Conservation (phyloP, 1,140 invertebrate genomes). For the Nilaparvata lugens region DNA sequence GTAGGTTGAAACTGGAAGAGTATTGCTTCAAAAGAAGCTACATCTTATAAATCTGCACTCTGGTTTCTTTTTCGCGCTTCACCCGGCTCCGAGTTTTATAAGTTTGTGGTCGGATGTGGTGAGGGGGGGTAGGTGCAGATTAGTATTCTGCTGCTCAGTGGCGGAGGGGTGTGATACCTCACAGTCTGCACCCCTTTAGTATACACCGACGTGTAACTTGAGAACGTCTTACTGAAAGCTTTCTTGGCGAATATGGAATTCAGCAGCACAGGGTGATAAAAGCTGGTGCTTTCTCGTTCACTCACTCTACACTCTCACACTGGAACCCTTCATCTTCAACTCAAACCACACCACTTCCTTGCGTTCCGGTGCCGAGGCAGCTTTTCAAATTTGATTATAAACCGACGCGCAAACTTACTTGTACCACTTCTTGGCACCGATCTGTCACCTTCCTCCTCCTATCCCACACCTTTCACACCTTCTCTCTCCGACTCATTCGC, state of each 20-base stretch:
- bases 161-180: background rate
- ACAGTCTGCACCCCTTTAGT: background rate
- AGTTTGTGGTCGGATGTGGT: too few relatives aligned
- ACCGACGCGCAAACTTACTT: too few relatives aligned
- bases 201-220: background rate
- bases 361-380: too few relatives aligned
- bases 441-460: too few relatives aligned
- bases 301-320: too few relatives aligned
- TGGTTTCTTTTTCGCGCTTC: background rate
- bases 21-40: too few relatives aligned
- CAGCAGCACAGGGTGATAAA: background rate
- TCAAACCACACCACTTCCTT: too few relatives aligned
- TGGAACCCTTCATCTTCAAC: too few relatives aligned
- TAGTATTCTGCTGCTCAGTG: background rate
- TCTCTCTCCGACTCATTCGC: too few relatives aligned
- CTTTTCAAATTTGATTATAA: too few relatives aligned
- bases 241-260: background rate
- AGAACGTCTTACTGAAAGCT: slow-evolving; percentile 2
- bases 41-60: background rate
- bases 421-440: too few relatives aligned
- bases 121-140: background rate
- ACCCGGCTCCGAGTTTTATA: background rate
- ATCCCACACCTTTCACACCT: too few relatives aligned
- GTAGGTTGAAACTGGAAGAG: background rate
- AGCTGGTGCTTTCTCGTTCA: background rate